Conservation (phyloP, 2,797 vertebrate genomes). For the Squalus acanthias region DNA sequence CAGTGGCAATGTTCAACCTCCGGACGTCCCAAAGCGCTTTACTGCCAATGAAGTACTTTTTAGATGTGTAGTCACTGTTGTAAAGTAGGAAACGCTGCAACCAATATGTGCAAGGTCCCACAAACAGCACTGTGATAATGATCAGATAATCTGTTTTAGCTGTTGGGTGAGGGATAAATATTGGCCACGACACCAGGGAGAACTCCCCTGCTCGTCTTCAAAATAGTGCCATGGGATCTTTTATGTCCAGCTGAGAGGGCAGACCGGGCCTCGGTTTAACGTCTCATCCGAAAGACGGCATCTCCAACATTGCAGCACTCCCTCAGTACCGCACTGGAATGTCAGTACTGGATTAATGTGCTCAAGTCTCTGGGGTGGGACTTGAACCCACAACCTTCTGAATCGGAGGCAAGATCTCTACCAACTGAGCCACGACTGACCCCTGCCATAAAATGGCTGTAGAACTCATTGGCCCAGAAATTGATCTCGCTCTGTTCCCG, state of each 20-base stretch:
- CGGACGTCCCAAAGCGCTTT: not conserved
- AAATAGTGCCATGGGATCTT: no score
- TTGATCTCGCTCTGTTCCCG: no score
- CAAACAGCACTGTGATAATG: not conserved
- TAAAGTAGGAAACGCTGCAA: not conserved
- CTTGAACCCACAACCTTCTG: no score
- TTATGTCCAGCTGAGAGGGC: not conserved
- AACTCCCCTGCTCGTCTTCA: not conserved
- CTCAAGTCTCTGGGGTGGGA: not conserved
- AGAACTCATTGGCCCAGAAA: not conserved
- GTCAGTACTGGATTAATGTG: no score
- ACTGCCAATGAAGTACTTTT: not conserved
- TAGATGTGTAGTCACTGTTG: not conserved
- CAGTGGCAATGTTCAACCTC: not conserved
- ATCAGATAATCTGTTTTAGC: not conserved
- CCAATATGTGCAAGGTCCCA: not conserved
- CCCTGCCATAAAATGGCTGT: not conserved
- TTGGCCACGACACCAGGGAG: not conserved
- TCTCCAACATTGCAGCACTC: not conserved
- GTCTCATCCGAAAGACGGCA: not conserved
- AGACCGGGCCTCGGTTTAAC: not conserved
- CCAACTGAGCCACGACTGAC: not conserved
- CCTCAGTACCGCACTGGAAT: no score
- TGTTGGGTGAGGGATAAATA: not conserved
- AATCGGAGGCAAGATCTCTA: not conserved